Percentiles rank a stretch among this genome's conserved stretches.
phyloP scores from a whole-genome alignment of 1,140 invertebrate species.

The Phymorhynchus buccinoides region DNA sequence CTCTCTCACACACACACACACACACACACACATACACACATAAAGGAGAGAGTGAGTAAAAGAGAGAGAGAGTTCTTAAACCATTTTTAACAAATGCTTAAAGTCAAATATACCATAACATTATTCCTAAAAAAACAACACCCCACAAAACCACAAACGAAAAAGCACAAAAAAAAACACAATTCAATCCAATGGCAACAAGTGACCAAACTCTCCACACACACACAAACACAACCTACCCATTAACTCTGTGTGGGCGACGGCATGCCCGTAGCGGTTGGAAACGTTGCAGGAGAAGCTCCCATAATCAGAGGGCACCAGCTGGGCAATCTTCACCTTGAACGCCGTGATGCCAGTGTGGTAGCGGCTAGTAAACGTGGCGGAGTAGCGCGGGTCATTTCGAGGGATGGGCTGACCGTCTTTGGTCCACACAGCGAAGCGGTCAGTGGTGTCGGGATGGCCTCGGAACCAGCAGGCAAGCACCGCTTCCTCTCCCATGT shows the following conservation, averaged over 20 bases:
- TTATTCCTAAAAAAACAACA: no score
- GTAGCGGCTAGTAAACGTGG: not conserved
- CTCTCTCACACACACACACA: not conserved
- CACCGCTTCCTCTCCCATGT: not conserved
- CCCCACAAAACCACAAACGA: no score
- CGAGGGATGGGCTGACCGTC: not conserved
- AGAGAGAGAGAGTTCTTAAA: no score
- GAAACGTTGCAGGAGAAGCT: not conserved
- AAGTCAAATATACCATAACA: no score
- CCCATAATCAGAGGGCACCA: conserved; percentile 3
- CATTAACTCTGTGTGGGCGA: not conserved
- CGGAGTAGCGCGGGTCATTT: not conserved
- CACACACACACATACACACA: not conserved
- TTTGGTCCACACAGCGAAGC: not conserved
- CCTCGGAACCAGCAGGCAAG: conserved; percentile 25
- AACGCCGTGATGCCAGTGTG: conserved; percentile 28
- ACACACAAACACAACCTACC: not conserved
- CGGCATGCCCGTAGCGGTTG: not conserved
- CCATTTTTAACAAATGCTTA: no score
- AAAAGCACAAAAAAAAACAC: no score
- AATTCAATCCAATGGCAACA: no score
- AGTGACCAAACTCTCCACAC: not conserved
- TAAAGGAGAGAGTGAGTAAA: not conserved
- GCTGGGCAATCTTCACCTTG: conserved; percentile 4
- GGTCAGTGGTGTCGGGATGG: not conserved